Conservation (phyloP, 2,888 invertebrate species). For the Aleiodes alternator region DNA sequence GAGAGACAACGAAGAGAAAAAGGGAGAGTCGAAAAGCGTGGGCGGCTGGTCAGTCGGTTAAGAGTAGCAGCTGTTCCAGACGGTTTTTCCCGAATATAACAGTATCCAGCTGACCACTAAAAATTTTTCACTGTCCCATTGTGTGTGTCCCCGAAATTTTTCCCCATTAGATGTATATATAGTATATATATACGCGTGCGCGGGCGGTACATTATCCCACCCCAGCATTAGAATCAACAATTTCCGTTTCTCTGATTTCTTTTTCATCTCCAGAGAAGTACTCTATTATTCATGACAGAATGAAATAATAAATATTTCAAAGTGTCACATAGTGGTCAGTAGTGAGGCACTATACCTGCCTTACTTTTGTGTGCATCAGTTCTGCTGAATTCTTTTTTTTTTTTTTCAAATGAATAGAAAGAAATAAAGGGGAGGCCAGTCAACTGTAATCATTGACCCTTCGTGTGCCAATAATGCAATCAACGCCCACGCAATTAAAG, state of each 20-base stretch:
- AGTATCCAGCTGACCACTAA: slow-evolving; percentile 44
- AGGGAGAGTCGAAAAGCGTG: slow-evolving; percentile 54
- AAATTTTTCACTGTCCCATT: slow-evolving; percentile 27
- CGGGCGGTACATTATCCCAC: slow-evolving; percentile 29
- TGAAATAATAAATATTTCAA: no score
- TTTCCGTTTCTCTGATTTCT: background rate
- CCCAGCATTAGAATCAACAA: no score
- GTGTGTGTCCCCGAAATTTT: background rate
- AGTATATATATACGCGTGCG: slow-evolving; percentile 39
- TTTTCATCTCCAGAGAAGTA: background rate
- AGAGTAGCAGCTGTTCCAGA: slow-evolving; percentile 55
- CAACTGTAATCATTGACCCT: slow-evolving; percentile 27
- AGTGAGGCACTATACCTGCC: background rate
- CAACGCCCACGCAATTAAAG: slow-evolving; percentile 52
- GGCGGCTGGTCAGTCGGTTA: slow-evolving; percentile 65
- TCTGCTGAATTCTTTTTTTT: background rate
- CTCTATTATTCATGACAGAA: background rate
- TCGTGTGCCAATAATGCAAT: slow-evolving; percentile 41
- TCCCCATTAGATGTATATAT: slow-evolving; percentile 21
- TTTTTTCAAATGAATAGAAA: background rate
- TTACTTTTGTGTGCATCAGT: background rate
- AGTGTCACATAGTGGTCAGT: background rate
- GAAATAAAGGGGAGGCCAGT: background rate
- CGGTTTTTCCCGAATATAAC: slow-evolving; percentile 29
- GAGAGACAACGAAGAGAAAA: background rate